These are phyloP conservation scores for Bilobella aurantiaca DNA, from an alignment of 1,140 invertebrate genomes.

Conservation along the genomic window DNA sequence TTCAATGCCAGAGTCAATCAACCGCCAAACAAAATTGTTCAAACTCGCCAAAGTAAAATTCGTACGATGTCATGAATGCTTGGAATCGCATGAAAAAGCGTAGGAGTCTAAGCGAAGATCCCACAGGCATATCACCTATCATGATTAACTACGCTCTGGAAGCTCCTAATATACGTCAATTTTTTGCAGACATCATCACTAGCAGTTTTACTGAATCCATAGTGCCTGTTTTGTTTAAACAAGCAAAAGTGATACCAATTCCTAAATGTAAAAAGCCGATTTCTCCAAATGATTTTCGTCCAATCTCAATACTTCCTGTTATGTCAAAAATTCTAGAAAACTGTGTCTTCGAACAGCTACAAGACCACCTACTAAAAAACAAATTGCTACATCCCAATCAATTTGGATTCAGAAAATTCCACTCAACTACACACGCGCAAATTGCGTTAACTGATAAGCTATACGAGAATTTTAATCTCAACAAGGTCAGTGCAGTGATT, in stretches of 20 bases:
- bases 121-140: background rate
- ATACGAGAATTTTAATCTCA: conserved; percentile 36
- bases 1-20: background rate
- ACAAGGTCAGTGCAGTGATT: conserved; percentile 34
- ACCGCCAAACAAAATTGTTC: background rate
- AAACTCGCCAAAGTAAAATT: background rate
- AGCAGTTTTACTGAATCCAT: background rate
- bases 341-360: conserved; percentile 6
- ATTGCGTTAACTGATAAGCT: conserved; percentile 38
- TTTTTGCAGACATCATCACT: background rate
- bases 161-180: background rate
- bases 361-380: background rate
- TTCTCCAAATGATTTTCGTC: conserved; percentile 2
- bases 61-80: background rate
- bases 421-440: conserved; percentile 39
- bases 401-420: conserved; percentile 39
- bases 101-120: background rate
- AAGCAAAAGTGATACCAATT: conserved; percentile 9
- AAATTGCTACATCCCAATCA: conserved; percentile 30
- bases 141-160: background rate
- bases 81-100: conserved; percentile 9
- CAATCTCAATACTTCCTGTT: conserved; percentile 6
- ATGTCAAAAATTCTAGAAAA: conserved; percentile 15
- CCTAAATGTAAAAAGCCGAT: conserved; percentile 7
- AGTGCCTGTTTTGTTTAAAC: conserved; percentile 5